Conservation (phyloP, 2,113 vertebrate species). For the Podilymbus podiceps region DNA sequence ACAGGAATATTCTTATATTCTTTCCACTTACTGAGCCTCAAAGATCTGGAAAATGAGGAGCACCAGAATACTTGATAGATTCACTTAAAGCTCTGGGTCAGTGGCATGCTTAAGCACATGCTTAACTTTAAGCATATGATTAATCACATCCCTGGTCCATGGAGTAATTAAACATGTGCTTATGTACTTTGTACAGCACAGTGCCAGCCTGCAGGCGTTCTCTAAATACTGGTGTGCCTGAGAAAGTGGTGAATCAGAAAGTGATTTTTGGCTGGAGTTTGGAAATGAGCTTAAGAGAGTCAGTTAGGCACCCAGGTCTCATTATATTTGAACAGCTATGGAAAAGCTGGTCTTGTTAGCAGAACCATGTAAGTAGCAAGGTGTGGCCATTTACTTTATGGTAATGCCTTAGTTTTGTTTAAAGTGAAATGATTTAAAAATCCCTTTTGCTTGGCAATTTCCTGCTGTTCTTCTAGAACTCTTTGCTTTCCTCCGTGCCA, state of each 20-base stretch:
- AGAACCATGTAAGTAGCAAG: background rate
- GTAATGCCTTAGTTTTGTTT: constrained; percentile 11
- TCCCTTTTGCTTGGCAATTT: background rate
- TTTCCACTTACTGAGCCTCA: background rate
- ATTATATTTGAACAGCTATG: background rate
- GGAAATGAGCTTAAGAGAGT: constrained; percentile 8
- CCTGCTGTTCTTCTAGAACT: background rate
- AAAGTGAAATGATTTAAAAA: background rate
- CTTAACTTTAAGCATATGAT: constrained; percentile 38
- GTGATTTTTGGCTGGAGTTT: constrained; percentile 40
- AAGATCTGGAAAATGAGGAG: background rate
- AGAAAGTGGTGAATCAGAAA: constrained; percentile 59
- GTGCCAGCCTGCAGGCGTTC: constrained; percentile 34
- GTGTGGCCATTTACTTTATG: constrained; percentile 22
- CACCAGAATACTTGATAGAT: background rate
- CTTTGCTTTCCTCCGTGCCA: background rate
- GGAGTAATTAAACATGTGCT: constrained; percentile 41
- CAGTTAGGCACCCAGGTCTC: constrained; percentile 1
- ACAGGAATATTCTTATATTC: background rate
- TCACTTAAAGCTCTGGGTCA: background rate
- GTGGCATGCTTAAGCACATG: constrained; percentile 21
- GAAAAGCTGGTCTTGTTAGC: constrained; percentile 19
- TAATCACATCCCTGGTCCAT: constrained; percentile 24
- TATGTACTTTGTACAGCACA: background rate
- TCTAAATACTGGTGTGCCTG: constrained; percentile 28